Evolutionary conservation across 2,797 vertebrate genomes (phyloP), one percentile per base, ranked within the genome.

Genomic region (Philypnodon macrostomus): DNA sequence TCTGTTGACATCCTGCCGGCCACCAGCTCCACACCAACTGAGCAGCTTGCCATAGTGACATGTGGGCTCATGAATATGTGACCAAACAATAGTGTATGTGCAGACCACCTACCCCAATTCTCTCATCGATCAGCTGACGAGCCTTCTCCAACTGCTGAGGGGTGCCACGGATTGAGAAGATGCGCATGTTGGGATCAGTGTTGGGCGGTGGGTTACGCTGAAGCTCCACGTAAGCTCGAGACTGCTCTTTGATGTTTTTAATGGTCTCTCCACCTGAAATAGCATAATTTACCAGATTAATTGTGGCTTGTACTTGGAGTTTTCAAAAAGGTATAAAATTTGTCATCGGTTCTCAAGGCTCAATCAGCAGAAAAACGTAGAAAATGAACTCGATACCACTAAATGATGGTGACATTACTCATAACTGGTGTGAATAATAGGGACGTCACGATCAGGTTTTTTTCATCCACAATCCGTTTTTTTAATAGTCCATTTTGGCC

Each of bases 241-340:
- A 97, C 79, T 98, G 96, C 85, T 98, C 95, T 70, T 98, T 98
- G 82, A 99, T 99, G 90, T 91, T 96, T 79, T 98, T 99, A 86
- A 99, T 98, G 80, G 93, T 98, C 81, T 99, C 96, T 2, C 97
- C 97, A 62, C 97, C 97, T 99, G 83, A 10, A 21, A 45, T 16
- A 17, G 9, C 5, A 16, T 9, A 0, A 41, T 3, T 30, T 30
- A 10, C 9, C 27, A 33, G 6, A 33, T 14, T 33, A 33, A 33
- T 33, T 29, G 9, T 29, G 27, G 8, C 27, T 10, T 3, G 6
- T 23, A 23, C 6, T 23, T 3, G 21, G 21, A 23, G 3, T 23
- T 6, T 23, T 6, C 6, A 23, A 23, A 23, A 23, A 23, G 6
- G 6, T 23, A 23, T 23, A 23, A 23, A 23, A 3, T 3, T 23